These are phyloP conservation scores for Phymorhynchus buccinoides DNA, from an alignment of 1,140 invertebrate species.

Conservation along the genomic window DNA sequence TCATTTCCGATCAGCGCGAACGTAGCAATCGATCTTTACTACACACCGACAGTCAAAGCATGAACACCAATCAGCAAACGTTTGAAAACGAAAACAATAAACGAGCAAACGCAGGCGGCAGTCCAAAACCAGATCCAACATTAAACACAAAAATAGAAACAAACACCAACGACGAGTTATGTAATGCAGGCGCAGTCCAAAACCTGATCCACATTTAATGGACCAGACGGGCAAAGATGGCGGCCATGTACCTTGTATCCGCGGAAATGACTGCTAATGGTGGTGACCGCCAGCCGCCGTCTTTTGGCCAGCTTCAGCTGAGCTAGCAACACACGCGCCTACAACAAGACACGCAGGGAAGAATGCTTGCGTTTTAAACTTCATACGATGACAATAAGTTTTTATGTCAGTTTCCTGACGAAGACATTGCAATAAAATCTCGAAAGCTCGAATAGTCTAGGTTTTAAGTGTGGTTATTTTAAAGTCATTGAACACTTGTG, in stretches of 20 bases:
- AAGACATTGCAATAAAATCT: too few species aligned
- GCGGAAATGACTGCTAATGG: slow-evolving; percentile 80
- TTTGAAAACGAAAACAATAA: background rate
- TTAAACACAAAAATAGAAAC: too few species aligned
- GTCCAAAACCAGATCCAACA: background rate
- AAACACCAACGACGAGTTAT: too few species aligned
- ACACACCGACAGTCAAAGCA: background rate
- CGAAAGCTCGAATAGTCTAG: too few species aligned
- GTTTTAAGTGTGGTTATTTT: too few species aligned
- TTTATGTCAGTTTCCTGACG: too few species aligned
- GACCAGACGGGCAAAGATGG: background rate
- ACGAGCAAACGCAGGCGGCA: background rate
- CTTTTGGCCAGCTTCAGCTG: slow-evolving; percentile 74
- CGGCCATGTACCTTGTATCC: slow-evolving; percentile 78
- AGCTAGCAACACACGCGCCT: slow-evolving; percentile 63
- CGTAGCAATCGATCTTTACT: background rate
- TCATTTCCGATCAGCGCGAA: background rate
- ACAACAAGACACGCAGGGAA: slow-evolving; percentile 10
- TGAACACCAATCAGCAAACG: background rate
- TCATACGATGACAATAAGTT: too few species aligned
- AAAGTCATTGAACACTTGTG: too few species aligned
- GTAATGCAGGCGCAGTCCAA: background rate
- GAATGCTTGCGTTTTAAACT: too few species aligned
- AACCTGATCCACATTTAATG: background rate
- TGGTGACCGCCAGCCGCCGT: slow-evolving; percentile 80